Evolutionary conservation across 2,797 vertebrate genomes (phyloP).

Genomic region (Glossophaga mutica): DNA sequence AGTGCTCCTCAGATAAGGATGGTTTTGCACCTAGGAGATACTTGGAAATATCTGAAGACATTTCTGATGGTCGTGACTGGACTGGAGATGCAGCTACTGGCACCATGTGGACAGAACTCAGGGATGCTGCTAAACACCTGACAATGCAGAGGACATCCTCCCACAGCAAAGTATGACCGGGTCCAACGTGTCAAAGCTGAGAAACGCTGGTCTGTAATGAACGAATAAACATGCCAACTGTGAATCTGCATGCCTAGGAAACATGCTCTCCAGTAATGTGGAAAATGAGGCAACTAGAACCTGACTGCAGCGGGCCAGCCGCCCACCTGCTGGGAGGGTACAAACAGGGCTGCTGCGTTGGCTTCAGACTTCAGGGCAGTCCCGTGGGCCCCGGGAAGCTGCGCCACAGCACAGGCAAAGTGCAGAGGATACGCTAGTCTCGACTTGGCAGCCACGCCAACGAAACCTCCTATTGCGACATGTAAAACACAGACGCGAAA

Average conservation of each 20-base stretch:
- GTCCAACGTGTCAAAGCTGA: background rate
- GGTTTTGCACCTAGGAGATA: background rate
- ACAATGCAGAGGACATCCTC: background rate
- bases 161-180: background rate
- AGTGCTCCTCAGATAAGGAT: background rate
- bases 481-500: background rate
- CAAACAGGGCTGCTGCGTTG: background rate
- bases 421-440: background rate
- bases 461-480: background rate
- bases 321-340: background rate
- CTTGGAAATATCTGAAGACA: background rate
- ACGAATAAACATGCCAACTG: background rate
- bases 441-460: background rate
- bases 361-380: background rate
- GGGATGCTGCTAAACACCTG: background rate
- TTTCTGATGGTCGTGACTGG: background rate
- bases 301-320: background rate
- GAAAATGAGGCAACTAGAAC: background rate
- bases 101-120: background rate
- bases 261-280: background rate
- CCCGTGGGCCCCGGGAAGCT: background rate
- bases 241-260: background rate
- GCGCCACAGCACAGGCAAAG: too few species aligned
- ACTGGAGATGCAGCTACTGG: background rate
- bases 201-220: background rate